phyloP scores from a whole-genome alignment of 2,113 vertebrate genomes.

The Ptilonorhynchus violaceus region DNA sequence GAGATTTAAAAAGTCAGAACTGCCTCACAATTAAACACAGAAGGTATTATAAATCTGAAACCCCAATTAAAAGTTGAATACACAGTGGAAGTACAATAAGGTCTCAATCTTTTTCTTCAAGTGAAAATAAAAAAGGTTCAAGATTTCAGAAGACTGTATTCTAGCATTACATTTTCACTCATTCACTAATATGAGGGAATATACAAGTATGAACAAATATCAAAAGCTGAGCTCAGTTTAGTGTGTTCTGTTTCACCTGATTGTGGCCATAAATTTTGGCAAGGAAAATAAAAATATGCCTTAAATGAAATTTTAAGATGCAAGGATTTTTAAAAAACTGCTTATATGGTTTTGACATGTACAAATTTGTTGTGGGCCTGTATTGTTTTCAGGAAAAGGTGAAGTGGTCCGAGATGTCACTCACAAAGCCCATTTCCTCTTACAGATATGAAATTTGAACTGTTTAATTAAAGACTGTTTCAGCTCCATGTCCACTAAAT shows the following conservation, averaged over 20 bases:
- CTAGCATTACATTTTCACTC: background rate
- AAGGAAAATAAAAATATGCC: background rate
- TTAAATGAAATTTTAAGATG: background rate
- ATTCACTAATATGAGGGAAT: background rate
- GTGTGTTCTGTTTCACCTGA: background rate
- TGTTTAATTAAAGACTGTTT: background rate
- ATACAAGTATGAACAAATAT: background rate
- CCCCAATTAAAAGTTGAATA: slow-evolving; percentile 1
- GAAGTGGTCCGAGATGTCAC: background rate
- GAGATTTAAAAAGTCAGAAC: background rate
- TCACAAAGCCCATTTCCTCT: background rate
- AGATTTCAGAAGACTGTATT: background rate
- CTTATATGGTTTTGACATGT: background rate
- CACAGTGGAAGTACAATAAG: background rate
- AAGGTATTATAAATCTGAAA: background rate
- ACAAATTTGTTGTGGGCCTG: background rate
- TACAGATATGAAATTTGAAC: background rate
- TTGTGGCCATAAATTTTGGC: background rate
- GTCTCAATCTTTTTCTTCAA: background rate
- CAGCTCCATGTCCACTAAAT: background rate
- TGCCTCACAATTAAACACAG: background rate
- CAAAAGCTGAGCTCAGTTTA: background rate
- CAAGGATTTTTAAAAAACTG: background rate
- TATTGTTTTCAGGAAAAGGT: background rate
- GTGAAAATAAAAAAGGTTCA: background rate